Percentiles rank a stretch among this genome's conserved stretches.
phyloP scores from a whole-genome alignment of 2,888 invertebrate genomes.

The Anthrax anthrax region DNA sequence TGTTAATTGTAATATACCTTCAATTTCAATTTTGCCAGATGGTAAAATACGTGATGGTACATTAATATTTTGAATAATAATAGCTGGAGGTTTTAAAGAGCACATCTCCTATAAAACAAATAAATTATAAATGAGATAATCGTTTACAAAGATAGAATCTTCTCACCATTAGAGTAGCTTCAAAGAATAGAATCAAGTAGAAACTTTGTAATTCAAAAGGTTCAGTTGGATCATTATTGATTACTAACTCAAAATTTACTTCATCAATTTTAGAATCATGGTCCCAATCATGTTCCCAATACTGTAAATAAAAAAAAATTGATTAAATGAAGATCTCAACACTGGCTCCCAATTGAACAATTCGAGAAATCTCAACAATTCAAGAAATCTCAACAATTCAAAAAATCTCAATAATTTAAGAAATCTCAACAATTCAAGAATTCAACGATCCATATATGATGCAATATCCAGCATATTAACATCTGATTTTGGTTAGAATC shows the following conservation, averaged over 20 bases:
- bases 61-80: constrained; percentile 21
- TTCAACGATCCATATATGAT: no score
- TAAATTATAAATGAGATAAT: no score
- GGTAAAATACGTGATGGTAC: constrained; percentile 16
- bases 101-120: constrained; percentile 22
- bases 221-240: constrained; percentile 12
- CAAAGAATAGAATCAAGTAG: constrained; percentile 25
- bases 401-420: no score
- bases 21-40: constrained; percentile 21
- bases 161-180: constrained; percentile 22
- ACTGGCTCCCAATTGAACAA: no score
- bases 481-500: no score
- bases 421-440: no score
- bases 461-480: no score
- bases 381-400: no score
- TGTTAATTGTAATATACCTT: constrained; percentile 23
- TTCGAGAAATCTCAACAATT: no score
- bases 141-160: no score
- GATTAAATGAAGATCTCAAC: no score
- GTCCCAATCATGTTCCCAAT: constrained; percentile 24
- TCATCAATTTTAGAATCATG: constrained; percentile 22
- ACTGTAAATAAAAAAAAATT: constrained; percentile 13
- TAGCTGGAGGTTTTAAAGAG: constrained; percentile 23
- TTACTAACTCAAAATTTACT: constrained; percentile 21
- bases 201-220: constrained; percentile 15